phyloP scores from a whole-genome alignment of 2,797 vertebrate species.

The Chiloscyllium punctatum region DNA sequence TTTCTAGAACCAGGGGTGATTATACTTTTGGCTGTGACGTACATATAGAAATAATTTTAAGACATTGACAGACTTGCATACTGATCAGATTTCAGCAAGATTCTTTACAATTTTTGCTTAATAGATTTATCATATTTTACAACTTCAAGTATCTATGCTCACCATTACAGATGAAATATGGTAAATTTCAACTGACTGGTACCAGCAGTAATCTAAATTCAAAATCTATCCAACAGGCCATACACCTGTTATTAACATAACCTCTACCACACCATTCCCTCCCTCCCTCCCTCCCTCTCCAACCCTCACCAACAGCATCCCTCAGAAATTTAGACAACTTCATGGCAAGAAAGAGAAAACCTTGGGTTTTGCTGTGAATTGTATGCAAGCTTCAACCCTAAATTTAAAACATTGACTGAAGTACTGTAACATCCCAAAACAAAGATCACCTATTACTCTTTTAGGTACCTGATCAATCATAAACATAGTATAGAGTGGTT shows the following conservation, averaged over 20 bases:
- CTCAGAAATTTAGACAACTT: not conserved
- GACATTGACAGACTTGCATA: slow-evolving; percentile 27
- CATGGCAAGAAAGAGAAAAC: slow-evolving; percentile 11
- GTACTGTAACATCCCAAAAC: not conserved
- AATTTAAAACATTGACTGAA: slow-evolving; percentile 12
- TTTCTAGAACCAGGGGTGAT: slow-evolving; percentile 9
- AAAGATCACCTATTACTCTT: not conserved
- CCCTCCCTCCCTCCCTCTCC: not conserved
- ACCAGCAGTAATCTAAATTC: slow-evolving; percentile 12
- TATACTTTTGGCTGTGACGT: slow-evolving; percentile 5
- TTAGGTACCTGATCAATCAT: not conserved
- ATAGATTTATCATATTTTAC: slow-evolving; percentile 12
- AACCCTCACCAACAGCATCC: not conserved
- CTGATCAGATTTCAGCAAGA: slow-evolving; percentile 26
- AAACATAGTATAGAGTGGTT: not conserved
- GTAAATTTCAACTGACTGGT: slow-evolving; percentile 6
- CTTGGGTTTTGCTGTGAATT: not conserved
- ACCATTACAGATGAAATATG: slow-evolving; percentile 26
- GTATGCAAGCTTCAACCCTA: not conserved
- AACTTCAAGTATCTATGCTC: slow-evolving; percentile 13
- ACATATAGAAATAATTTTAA: slow-evolving; percentile 32
- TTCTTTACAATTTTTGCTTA: not conserved
- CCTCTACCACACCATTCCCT: too few species aligned
- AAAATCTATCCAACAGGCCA: slow-evolving; percentile 10
- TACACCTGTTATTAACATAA: not conserved